phyloP scores from a whole-genome alignment of 2,113 vertebrate genomes.

The Sceloporus tristichus region DNA sequence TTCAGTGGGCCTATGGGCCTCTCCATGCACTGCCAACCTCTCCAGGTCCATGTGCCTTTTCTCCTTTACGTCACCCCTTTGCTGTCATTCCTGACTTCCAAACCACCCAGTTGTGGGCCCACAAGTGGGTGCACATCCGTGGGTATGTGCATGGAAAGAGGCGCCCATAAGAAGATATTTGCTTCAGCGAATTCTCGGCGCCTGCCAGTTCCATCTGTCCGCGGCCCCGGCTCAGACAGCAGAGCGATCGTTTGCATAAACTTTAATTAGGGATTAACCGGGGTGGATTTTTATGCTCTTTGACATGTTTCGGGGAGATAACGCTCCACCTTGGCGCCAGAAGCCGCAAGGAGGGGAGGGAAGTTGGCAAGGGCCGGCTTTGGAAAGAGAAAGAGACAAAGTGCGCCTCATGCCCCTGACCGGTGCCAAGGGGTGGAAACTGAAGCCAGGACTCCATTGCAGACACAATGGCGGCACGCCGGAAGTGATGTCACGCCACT shows the following conservation, averaged over 20 bases:
- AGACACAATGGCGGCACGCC: no score
- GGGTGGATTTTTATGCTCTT: neutral
- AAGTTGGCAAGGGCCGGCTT: no score
- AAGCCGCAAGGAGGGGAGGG: neutral
- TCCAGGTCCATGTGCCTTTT: neutral
- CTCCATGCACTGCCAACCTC: no score
- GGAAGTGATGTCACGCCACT: no score
- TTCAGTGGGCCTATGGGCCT: no score
- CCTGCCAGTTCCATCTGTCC: neutral
- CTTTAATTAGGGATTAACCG: conserved; percentile 13
- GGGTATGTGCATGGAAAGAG: neutral
- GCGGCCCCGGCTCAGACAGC: neutral
- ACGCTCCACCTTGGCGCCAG: neutral
- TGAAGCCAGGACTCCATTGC: no score
- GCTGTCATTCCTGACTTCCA: accelerated
- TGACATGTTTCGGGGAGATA: neutral
- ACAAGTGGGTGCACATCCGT: neutral
- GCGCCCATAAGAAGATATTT: no score
- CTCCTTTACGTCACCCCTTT: neutral
- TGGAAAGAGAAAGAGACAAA: no score
- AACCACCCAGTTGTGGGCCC: no score
- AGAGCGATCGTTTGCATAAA: neutral
- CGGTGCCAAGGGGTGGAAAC: no score
- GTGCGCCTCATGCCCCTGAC: no score
- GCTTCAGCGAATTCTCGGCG: neutral